Evolutionary conservation across 2,888 invertebrate species (phyloP).

Genomic region (Antheraea yamamai): DNA sequence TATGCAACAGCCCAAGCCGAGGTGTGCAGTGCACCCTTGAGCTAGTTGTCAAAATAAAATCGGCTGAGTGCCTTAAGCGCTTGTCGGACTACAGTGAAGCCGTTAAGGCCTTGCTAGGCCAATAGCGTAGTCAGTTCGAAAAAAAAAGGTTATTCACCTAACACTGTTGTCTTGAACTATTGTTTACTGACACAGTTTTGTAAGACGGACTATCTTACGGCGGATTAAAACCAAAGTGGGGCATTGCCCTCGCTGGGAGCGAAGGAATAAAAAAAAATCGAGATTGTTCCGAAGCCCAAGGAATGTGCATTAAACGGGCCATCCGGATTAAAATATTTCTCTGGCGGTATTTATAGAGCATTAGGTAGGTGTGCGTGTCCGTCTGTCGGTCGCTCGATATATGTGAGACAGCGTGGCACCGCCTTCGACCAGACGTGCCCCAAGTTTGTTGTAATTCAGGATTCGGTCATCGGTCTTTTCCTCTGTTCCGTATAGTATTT

Average conservation of each 20-base stretch:
- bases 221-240: conserved; percentile 52
- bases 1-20: no score
- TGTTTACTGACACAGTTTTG: conserved; percentile 63
- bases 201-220: conserved; percentile 53
- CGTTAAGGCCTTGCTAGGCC: no score
- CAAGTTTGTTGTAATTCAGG: conserved; percentile 69
- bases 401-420: conserved; percentile 81
- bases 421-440: conserved; percentile 68
- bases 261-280: conserved; percentile 56
- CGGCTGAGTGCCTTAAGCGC: no score
- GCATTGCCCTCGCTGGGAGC: conserved; percentile 54
- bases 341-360: conserved; percentile 76
- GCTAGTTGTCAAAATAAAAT: no score
- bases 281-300: conserved; percentile 64
- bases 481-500: conserved; percentile 36
- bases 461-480: conserved; percentile 60
- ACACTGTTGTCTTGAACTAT: conserved; percentile 54
- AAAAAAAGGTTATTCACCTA: conserved; percentile 50
- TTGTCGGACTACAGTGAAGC: no score
- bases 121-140: no score
- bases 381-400: conserved; percentile 69
- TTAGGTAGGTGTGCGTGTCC: conserved; percentile 73
- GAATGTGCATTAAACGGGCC: conserved; percentile 78
- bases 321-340: conserved; percentile 81
- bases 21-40: no score